Evolutionary conservation across 2,113 vertebrate species (phyloP).

Genomic region (Chionomys nivalis): DNA sequence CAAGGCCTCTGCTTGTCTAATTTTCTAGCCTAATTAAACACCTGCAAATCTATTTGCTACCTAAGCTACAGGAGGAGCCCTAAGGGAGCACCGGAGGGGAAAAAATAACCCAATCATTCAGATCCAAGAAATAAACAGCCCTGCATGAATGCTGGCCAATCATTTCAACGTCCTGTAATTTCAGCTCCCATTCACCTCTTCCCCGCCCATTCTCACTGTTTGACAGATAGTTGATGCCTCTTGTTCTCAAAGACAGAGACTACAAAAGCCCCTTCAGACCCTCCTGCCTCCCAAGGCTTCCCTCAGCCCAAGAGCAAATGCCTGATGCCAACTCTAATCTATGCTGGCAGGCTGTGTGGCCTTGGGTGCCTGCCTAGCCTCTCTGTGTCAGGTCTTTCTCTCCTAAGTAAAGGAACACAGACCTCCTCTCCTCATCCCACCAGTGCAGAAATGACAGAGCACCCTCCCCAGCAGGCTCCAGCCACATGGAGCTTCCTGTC

Average conservation of each 20-base stretch:
- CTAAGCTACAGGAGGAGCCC: conserved; percentile 57
- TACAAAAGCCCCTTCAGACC: neutral
- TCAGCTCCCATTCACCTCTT: neutral
- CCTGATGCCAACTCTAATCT: neutral
- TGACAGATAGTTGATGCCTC: neutral
- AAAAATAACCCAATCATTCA: conserved; percentile 18
- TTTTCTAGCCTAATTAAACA: conserved; percentile 74
- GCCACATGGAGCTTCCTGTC: neutral
- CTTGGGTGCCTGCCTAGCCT: neutral
- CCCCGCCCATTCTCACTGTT: neutral
- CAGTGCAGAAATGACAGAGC: neutral
- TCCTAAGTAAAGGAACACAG: neutral
- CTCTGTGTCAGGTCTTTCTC: neutral
- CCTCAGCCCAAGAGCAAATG: neutral
- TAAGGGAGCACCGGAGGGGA: conserved; percentile 17
- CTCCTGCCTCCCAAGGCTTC: neutral
- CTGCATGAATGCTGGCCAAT: neutral
- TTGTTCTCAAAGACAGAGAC: neutral
- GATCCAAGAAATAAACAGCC: conserved; percentile 56
- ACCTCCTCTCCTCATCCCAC: neutral
- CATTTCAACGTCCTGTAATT: neutral
- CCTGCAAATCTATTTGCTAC: conserved; percentile 66
- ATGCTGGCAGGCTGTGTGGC: neutral
- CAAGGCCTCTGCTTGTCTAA: conserved; percentile 55
- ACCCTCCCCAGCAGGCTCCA: too few species aligned